Evolutionary conservation across 2,797 vertebrate genomes (phyloP).

Genomic region (Rhincodon typus): DNA sequence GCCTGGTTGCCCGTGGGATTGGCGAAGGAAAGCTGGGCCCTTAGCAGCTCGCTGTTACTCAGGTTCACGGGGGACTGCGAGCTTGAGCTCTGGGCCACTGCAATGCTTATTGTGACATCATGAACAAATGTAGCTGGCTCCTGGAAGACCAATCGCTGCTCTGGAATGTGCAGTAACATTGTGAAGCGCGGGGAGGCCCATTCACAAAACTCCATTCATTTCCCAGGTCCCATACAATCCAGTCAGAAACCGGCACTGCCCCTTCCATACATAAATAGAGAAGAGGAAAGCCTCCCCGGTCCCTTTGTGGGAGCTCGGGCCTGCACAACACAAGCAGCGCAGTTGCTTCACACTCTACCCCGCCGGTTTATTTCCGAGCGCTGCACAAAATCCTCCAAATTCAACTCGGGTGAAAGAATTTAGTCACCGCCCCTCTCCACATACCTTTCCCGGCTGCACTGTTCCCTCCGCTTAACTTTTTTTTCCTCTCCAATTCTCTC

Average conservation of each 20-base stretch:
- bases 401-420: no score
- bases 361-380: neutral
- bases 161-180: neutral
- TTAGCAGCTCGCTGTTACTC: neutral
- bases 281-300: neutral
- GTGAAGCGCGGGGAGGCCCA: neutral
- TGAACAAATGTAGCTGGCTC: neutral
- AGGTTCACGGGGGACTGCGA: neutral
- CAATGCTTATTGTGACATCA: slow-evolving; percentile 10
- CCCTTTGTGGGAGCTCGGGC: slow-evolving; percentile 30
- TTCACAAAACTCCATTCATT: neutral
- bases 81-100: neutral
- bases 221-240: neutral
- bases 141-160: neutral
- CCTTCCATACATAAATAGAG: neutral
- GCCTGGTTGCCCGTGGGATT: no score
- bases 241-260: neutral
- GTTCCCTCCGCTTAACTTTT: slow-evolving; percentile 12
- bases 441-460: neutral
- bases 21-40: neutral
- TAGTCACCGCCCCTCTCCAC: neutral
- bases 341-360: neutral
- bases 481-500: neutral
- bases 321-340: neutral
- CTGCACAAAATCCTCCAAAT: neutral